phyloP scores from a whole-genome alignment of 2,113 vertebrate genomes.

The Dicentrarchus labrax region DNA sequence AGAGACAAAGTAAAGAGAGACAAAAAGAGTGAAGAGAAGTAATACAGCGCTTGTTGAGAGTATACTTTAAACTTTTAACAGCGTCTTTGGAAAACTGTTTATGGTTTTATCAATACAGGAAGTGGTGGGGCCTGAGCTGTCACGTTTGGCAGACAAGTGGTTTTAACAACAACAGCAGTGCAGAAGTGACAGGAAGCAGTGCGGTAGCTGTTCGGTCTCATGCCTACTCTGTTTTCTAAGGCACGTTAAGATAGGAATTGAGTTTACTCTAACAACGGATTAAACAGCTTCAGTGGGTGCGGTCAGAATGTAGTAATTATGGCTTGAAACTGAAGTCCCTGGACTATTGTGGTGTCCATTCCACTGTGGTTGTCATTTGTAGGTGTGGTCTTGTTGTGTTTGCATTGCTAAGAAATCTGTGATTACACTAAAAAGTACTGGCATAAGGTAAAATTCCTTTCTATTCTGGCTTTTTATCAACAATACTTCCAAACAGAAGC shows the following conservation, averaged over 20 bases:
- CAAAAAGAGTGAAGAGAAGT: conserved; percentile 5
- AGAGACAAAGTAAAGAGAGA: conserved; percentile 25
- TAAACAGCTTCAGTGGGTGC: neutral
- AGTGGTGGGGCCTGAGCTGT: conserved; percentile 52
- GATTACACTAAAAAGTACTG: neutral
- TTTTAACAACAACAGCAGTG: conserved; percentile 28
- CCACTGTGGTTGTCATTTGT: conserved; percentile 3
- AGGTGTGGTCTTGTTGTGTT: neutral
- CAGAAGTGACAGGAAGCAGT: conserved; percentile 24
- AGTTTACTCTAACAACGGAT: neutral
- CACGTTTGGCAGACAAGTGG: conserved; percentile 15
- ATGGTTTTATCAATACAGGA: conserved; percentile 46
- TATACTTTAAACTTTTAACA: neutral
- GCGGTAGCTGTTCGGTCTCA: neutral
- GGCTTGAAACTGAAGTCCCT: neutral
- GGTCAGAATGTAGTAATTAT: neutral
- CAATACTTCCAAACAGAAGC: neutral
- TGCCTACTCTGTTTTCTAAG: conserved; percentile 7
- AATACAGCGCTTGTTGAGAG: neutral
- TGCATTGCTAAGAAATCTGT: neutral
- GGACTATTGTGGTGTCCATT: neutral
- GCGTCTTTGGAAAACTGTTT: conserved; percentile 2
- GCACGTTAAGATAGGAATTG: neutral
- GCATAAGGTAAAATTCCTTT: neutral
- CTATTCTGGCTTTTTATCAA: neutral